Evolutionary conservation across 2,888 invertebrate genomes (phyloP), one percentile per base, ranked within the genome.

Genomic region (Ophion ventricosus): DNA sequence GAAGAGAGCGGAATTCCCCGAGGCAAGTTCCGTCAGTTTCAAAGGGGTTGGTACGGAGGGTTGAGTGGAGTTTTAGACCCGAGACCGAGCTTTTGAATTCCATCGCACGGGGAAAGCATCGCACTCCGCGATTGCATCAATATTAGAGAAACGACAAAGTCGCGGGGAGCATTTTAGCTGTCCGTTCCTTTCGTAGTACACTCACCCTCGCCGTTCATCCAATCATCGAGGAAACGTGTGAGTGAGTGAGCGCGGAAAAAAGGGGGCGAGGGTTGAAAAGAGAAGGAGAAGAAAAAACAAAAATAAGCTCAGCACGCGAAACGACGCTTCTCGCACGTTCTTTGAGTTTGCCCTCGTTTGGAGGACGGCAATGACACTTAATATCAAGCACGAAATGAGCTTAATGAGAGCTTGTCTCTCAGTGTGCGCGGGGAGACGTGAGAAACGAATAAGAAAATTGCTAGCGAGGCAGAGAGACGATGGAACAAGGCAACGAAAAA

Each of bases 351-450:
- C 40, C 40, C 61, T 56, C 54, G 49, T 69, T 75, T 73, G 76
- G 57, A 80, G 84, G 61, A 54, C 35, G 61, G 80, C 83, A 86
- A 84, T 84, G 87, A 87, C 89, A 88, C 90, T 90, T 87, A 86
- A 89, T 88, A 89, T 90, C 87, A 88, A 90, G 87, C 87, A 86
- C 88, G 84, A 90, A 91, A 91, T 87, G 90, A 91, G 90, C 91
- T 91, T 90, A 90, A 90, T 88, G 90, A 90, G 90, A 87, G 87
- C 87, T 89, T 86, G 88, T 88, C 88, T 79, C 83, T 64, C 82
- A 85, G 88, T 87, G 88, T 85, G 78, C 82, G 87, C 72, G 66
- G 56, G 78, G 83, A 80, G 85, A 40, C 25, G 14, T 17, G 35
- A 35, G 23, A 26, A 26, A 43, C 83, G 82, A 76, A 70, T 72